These are phyloP conservation scores for Bombus waltoni DNA, from an alignment of 1,140 invertebrate species.

Conservation along the genomic window DNA sequence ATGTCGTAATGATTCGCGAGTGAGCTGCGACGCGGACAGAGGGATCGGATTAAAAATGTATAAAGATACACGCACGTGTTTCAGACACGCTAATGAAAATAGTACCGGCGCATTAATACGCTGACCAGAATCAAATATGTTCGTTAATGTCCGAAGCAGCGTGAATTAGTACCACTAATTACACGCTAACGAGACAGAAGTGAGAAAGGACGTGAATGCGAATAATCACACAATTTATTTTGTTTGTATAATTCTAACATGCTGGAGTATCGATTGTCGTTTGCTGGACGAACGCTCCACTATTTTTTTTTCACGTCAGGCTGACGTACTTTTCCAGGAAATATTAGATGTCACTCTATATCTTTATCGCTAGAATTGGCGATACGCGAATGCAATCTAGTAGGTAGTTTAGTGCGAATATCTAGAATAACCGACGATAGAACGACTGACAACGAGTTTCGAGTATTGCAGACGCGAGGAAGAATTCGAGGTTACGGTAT, in stretches of 20 bases:
- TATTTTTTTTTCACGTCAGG: not conserved
- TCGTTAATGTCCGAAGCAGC: conserved; percentile 3
- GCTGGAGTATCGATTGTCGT: not conserved
- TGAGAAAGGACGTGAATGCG: not conserved
- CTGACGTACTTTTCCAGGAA: not conserved
- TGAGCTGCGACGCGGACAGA: not conserved
- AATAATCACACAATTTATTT: not conserved
- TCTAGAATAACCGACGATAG: no score
- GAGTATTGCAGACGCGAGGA: not conserved
- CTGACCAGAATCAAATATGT: not conserved
- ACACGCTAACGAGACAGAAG: not conserved
- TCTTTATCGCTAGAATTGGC: no score
- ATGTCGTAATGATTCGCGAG: conserved; percentile 14
- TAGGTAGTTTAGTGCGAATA: no score
- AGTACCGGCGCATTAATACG: not conserved
- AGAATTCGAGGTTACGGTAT: no score
- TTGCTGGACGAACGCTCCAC: not conserved
- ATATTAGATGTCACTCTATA: not conserved
- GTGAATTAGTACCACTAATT: conserved; percentile 13
- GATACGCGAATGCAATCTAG: no score
- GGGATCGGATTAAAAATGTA: conserved; percentile 2
- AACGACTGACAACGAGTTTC: not conserved
- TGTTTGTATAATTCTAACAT: no score
- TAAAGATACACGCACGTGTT: no score
- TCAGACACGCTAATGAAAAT: not conserved